A percentile compares a stretch with the other conserved stretches of the same genome.
These are phyloP conservation scores for Perizoma affinitatum DNA, from an alignment of 2,888 invertebrate species.

Conservation along the genomic window DNA sequence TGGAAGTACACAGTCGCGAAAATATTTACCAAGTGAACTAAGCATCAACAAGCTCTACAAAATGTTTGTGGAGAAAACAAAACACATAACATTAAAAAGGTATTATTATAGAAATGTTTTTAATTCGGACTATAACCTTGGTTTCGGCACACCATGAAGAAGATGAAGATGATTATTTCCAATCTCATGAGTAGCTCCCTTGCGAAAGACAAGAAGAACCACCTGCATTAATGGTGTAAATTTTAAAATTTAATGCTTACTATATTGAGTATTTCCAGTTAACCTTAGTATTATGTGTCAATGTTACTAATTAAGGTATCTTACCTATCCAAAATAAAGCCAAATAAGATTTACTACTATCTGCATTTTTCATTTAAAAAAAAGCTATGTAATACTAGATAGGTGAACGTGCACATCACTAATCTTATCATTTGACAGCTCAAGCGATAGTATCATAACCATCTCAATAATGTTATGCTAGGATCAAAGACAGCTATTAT, in stretches of 20 bases:
- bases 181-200: conserved; percentile 1
- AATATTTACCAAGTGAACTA: too few relatives aligned
- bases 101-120: conserved; percentile 2
- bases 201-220: conserved; percentile 3
- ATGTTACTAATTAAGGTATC: conserved; percentile 3
- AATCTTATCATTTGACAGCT: background rate
- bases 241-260: conserved; percentile 1
- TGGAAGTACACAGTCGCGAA: too few relatives aligned
- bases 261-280: conserved; percentile 3
- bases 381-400: background rate
- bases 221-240: conserved; percentile 3
- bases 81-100: conserved; percentile 2
- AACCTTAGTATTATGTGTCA: conserved; percentile 1
- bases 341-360: background rate
- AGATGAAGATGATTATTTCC: background rate
- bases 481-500: background rate
- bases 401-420: background rate
- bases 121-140: conserved; percentile 3
- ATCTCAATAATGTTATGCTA: background rate
- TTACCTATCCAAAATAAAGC: conserved; percentile 1
- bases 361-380: conserved; percentile 1
- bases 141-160: conserved; percentile 1
- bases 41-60: background rate
- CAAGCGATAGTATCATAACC: background rate
- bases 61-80: conserved; percentile 3